These are phyloP conservation scores for Chelonus insularis DNA, from an alignment of 1,140 invertebrate genomes.

Conservation along the genomic window DNA sequence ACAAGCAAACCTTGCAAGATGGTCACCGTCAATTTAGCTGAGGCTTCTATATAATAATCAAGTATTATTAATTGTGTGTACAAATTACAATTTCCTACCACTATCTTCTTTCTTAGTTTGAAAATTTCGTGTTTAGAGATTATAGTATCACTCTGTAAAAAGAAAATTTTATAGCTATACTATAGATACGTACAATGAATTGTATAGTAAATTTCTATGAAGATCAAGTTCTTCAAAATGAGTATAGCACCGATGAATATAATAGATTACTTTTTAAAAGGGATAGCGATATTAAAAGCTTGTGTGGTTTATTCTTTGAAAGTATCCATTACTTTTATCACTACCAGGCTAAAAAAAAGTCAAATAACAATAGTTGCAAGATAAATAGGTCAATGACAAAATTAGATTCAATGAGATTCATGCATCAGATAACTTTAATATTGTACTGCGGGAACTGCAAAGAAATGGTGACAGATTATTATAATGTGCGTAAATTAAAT, in stretches of 20 bases:
- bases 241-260: background rate
- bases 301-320: background rate
- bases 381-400: too few relatives aligned
- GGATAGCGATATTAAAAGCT: background rate
- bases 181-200: background rate
- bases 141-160: too few relatives aligned
- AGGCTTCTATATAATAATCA: too few relatives aligned
- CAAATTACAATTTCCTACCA: too few relatives aligned
- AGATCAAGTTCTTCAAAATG: background rate
- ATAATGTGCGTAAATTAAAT: background rate
- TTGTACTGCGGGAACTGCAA: background rate
- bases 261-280: background rate
- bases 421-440: background rate
- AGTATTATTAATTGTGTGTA: too few relatives aligned
- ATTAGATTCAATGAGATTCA: background rate
- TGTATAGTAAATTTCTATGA: background rate
- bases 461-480: background rate
- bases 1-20: too few relatives aligned
- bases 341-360: background rate
- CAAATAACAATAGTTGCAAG: background rate
- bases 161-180: too few relatives aligned
- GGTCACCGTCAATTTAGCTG: too few relatives aligned
- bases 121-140: too few relatives aligned
- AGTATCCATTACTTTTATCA: background rate
- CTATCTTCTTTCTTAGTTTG: too few relatives aligned